Base-by-base conservation (phyloP, 2,888 invertebrate genomes). In the Catocala fraxini region DNA sequence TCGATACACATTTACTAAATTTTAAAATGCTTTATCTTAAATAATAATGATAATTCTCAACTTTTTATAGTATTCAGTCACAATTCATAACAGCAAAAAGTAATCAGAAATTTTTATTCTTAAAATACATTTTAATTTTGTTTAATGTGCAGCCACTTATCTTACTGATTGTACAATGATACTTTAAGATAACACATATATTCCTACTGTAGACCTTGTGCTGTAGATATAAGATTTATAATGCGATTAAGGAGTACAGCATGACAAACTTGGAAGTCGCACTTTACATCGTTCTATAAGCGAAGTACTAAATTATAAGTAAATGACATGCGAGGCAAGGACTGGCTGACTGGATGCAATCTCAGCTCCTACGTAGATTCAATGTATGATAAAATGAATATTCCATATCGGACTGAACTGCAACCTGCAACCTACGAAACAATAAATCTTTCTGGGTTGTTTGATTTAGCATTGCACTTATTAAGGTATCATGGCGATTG, bases 291-390 rank as follows among this genome's bases (percentile, higher is more conserved):
- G 77, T 77, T 81, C 80, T 80, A 83, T 83, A 80, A 82, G 79
- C 80, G 52, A 60, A 64, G 79, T 75, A 80, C 72, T 87, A 88
- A 86, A 85, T 85, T 86, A 87, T 83, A 82, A 77, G 71, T 77
- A 86, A 86, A 85, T 84, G 84, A 84, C 83, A 79, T 81, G 77
- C 64, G 68, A 75, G 79, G 78, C 81, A 72, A 63, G 73, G 61
- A 63, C 65, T 62, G 64, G 63, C 69, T 68, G 75, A 60, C 76
- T 75, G 72, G 63, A 72, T 78, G 74, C 73, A 81, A 84, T 83
- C 80, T 82, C 79, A 62, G 80, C 75, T 79, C 65, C 65, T 69
- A 71, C 68, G 70, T 65, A 76, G 78, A 82, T 81, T 77, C 73
- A 77, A 77, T 71, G 59, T 60, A 75, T 68, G 71, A 80, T 78